phyloP scores from a whole-genome alignment of 2,888 invertebrate species.

The Emmelina monodactyla region DNA sequence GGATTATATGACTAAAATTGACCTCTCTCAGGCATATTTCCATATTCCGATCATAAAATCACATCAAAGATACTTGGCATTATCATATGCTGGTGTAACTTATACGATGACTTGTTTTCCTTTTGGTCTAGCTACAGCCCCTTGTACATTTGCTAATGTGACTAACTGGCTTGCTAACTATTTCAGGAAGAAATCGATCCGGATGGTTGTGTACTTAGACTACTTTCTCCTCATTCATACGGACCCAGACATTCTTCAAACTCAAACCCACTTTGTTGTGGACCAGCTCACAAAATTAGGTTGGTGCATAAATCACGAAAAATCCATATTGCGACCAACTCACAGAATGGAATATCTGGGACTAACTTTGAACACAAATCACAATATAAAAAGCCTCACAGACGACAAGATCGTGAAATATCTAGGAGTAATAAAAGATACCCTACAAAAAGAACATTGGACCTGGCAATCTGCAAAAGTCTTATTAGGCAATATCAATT shows the following conservation, averaged over 20 bases:
- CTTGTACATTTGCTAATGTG: conserved; percentile 7
- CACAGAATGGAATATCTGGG: conserved; percentile 12
- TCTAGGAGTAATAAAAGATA: conserved; percentile 2
- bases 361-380: conserved; percentile 11
- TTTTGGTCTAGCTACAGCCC: conserved; percentile 1
- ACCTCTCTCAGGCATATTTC: conserved; percentile 3
- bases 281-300: conserved; percentile 3
- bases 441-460: neutral
- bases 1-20: conserved; percentile 1
- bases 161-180: conserved; percentile 16
- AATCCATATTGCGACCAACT: conserved; percentile 8
- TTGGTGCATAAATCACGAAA: conserved; percentile 13
- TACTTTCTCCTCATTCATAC: conserved; percentile 11
- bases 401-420: conserved; percentile 3
- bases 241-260: neutral
- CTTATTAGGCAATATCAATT: conserved; percentile 1
- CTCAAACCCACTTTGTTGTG: conserved; percentile 4
- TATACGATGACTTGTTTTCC: conserved; percentile 2
- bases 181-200: conserved; percentile 10
- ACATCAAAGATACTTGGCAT: neutral
- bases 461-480: conserved; percentile 3
- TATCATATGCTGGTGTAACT: neutral
- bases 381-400: conserved; percentile 10
- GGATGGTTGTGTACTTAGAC: conserved; percentile 18
- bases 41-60: neutral